Evolutionary conservation across 2,888 invertebrate genomes (phyloP).

Genomic region (Argyresthia goedartella): DNA sequence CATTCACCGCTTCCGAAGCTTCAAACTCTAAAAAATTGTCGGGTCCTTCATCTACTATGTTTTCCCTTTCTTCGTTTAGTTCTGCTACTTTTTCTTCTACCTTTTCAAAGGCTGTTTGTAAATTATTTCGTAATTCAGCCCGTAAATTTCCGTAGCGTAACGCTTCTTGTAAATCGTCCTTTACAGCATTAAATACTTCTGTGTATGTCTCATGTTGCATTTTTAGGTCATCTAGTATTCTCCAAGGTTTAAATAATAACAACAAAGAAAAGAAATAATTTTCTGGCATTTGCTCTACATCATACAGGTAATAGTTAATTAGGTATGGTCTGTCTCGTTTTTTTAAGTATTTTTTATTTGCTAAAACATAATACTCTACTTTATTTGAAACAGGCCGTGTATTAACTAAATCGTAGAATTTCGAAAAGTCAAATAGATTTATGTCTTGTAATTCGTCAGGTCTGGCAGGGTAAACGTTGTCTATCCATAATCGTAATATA

Average conservation of each 20-base stretch:
- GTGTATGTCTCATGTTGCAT: conserved; percentile 13
- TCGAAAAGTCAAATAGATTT: conserved; percentile 9
- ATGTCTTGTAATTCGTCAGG: conserved; percentile 18
- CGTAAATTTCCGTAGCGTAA: conserved; percentile 9
- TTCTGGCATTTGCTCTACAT: conserved; percentile 18
- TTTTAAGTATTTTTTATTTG: conserved; percentile 14
- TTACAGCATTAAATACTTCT: conserved; percentile 15
- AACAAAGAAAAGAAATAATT: conserved; percentile 19
- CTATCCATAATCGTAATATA: conserved; percentile 18
- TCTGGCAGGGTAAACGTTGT: conserved; percentile 15
- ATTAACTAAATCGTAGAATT: conserved; percentile 10
- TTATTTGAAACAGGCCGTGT: conserved; percentile 8
- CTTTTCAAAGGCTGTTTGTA: conserved; percentile 11
- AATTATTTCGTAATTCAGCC: conserved; percentile 6
- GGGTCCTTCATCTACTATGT: conserved; percentile 11
- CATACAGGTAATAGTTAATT: conserved; percentile 21
- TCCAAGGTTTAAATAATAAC: conserved; percentile 17
- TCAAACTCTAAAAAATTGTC: conserved; percentile 17
- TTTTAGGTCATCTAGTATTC: conserved; percentile 16
- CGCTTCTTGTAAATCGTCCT: conserved; percentile 11
- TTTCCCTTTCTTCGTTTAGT: conserved; percentile 12
- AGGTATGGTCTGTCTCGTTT: conserved; percentile 18
- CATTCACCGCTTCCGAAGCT: conserved; percentile 16
- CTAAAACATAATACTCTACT: conserved; percentile 9
- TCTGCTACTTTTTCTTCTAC: conserved; percentile 14